Evolutionary conservation across 2,797 vertebrate species (phyloP).

Genomic region (Champsocephalus esox): DNA sequence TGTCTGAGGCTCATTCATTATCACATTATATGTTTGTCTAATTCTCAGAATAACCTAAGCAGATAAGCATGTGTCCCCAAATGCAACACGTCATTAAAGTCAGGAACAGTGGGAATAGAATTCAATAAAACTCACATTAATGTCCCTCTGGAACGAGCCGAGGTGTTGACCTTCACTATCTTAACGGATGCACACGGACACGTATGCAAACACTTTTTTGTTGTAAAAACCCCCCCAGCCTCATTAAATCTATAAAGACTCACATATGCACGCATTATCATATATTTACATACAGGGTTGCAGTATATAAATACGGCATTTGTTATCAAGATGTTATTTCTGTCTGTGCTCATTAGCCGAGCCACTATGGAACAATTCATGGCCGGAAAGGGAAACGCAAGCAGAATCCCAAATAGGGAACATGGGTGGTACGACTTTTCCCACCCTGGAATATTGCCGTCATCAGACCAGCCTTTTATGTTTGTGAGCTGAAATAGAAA

Average conservation of each 20-base stretch:
- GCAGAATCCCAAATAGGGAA: slow-evolving; percentile 39
- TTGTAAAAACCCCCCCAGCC: slow-evolving; percentile 35
- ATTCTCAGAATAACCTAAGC: not conserved
- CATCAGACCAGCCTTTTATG: slow-evolving; percentile 60
- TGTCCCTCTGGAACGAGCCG: slow-evolving; percentile 1
- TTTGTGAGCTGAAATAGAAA: slow-evolving; percentile 56
- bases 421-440: slow-evolving; percentile 49
- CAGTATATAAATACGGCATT: slow-evolving; percentile 25
- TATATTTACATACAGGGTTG: slow-evolving; percentile 66
- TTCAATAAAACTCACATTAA: not conserved
- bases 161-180: slow-evolving; percentile 19
- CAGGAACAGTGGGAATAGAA: not conserved
- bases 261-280: slow-evolving; percentile 55
- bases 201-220: not conserved
- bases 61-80: not conserved
- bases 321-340: slow-evolving; percentile 53
- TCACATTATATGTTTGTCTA: not conserved
- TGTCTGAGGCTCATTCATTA: not conserved
- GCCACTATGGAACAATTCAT: slow-evolving; percentile 48
- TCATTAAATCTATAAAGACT: slow-evolving; percentile 53
- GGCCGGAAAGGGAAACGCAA: slow-evolving; percentile 32
- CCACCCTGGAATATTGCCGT: slow-evolving; percentile 61
- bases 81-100: not conserved
- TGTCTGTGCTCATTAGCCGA: slow-evolving; percentile 56
- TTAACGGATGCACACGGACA: slow-evolving; percentile 7